Evolutionary conservation across 1,140 invertebrate genomes (phyloP), one percentile per base, ranked within the genome.

Genomic region (Oryzaephilus surinamensis): DNA sequence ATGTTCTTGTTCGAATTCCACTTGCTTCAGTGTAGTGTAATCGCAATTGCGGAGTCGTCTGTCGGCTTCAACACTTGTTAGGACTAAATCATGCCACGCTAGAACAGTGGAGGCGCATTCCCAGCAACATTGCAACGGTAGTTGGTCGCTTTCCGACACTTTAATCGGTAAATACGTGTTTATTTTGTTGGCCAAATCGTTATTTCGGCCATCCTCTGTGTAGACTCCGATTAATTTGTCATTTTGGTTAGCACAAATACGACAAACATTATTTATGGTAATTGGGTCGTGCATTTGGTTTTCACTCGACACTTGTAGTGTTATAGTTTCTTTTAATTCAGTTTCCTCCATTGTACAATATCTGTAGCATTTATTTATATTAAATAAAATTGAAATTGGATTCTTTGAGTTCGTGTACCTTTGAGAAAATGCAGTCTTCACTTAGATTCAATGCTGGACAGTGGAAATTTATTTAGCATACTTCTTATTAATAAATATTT

Each of bases 51-150:
- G 52, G 11, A 79, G 55, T 36, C 63, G 65, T 13, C 55, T 54
- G 42, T 80, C 71, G 3, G 76, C 71, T 36, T 69, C 66, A 12
- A 69, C 24, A 54, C 71, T 75, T 41, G 64, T 66, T 38, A 69
- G 52, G 12, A 69, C 61, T 20, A 81, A 61, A 39, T 77, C 70
- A 52, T 77, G 70, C 72, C 74, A 81, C 0, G 73, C 67, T 20
- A 79, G 50, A 12, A 82, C 46, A 0, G 71, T 73, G 28, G 66
- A 70, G 0, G 71, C 69, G 54, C 79, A 82, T 34, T 72, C 67
- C 46, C 69, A 73, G 63, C 79, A 82, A 26, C 79, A 57, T 41
- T 73, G 67, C 4, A 66, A 48, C 1, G 77, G 77, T 38, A 80
- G 57, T 7, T 45, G 52, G 50, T 80, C 77, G 13, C 50, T 50